Base-by-base conservation (phyloP, 2,113 vertebrate species). In the human (Homo sapiens) region DNA sequence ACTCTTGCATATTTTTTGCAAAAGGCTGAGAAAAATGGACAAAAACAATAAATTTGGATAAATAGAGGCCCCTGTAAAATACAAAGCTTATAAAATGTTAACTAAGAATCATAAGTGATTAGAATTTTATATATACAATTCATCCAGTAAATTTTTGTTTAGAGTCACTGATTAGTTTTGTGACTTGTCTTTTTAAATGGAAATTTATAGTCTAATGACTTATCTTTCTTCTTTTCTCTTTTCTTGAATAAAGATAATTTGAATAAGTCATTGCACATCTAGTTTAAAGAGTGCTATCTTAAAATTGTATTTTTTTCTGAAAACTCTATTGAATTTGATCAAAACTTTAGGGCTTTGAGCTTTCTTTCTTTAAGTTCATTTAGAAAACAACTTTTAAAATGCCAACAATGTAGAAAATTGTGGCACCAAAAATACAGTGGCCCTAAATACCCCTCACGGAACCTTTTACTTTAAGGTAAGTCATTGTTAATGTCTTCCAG, bases 121-220 rank as follows among this genome's bases (percentile, higher is more conserved):
- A 97, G 98, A 99, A 99, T 99, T 98, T 98, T 98, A 98, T 98
- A 98, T 98, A 98, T 98, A 99, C 98, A 98, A 96, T 97, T 98
- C 81, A 98, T 98, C 95, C 96, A 98, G 98, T 98, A 98, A 98
- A 98, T 98, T 98, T 95, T 97, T 96, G 35, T 99, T 99, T 99
- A 99, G 99, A 99, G 99, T 99, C 99, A 99, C 99, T 98, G 97
- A 98, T 98, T 98, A 97, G 66, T 92, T 98, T 2, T 76, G 98
- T 98, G 99, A 99, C 99, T 99, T 98, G 94, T 95, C 93, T 97
- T 94, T 90, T 82, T 89, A 95, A 98, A 95, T 98, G 98, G 98
- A 98, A 98, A 98, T 98, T 99, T 99, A 99, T 98, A 99, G 99
- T 99, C 99, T 98, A 97, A 93, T 98, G 98, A 99, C 99, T 99